Conservation (phyloP, 2,888 invertebrate genomes). For the Papilio protenor region DNA sequence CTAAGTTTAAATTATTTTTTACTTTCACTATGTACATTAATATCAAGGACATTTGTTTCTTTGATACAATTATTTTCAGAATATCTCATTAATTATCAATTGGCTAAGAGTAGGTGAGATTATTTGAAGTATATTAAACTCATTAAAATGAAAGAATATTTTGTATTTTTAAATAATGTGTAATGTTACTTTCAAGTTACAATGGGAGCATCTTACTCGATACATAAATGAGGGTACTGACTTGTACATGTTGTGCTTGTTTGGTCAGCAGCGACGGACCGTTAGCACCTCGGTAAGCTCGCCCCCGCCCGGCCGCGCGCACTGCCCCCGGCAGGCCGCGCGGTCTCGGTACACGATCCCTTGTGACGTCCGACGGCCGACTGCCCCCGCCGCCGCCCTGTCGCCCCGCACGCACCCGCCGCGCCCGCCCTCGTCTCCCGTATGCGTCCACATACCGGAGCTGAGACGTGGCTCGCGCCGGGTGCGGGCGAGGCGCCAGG, state of each 20-base stretch:
- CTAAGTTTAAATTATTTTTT: not conserved
- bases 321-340: slow-evolving; percentile 65
- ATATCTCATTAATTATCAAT: not conserved
- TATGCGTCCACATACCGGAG: slow-evolving; percentile 44
- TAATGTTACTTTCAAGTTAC: slow-evolving; percentile 52
- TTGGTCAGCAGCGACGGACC: slow-evolving; percentile 84
- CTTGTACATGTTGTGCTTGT: slow-evolving; percentile 82
- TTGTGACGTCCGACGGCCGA: slow-evolving; percentile 82
- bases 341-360: slow-evolving; percentile 77
- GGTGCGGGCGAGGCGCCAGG: slow-evolving; percentile 52
- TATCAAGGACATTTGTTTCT: not conserved
- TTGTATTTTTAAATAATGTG: slow-evolving; percentile 39
- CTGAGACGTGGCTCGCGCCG: slow-evolving; percentile 45
- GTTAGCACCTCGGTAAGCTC: slow-evolving; percentile 83
- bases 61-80: slow-evolving; percentile 30
- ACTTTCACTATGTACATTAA: not conserved
- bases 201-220: slow-evolving; percentile 57
- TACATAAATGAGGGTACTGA: slow-evolving; percentile 79
- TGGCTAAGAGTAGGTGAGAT: slow-evolving; percentile 28
- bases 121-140: slow-evolving; percentile 8
- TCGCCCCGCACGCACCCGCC: slow-evolving; percentile 45
- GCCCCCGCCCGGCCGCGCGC: slow-evolving; percentile 63
- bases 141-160: not conserved
- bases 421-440: slow-evolving; percentile 46
- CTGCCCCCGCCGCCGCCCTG: slow-evolving; percentile 56